These are phyloP conservation scores for Solenodon paradoxus DNA, from an alignment of 2,113 vertebrate genomes.

Conservation along the genomic window DNA sequence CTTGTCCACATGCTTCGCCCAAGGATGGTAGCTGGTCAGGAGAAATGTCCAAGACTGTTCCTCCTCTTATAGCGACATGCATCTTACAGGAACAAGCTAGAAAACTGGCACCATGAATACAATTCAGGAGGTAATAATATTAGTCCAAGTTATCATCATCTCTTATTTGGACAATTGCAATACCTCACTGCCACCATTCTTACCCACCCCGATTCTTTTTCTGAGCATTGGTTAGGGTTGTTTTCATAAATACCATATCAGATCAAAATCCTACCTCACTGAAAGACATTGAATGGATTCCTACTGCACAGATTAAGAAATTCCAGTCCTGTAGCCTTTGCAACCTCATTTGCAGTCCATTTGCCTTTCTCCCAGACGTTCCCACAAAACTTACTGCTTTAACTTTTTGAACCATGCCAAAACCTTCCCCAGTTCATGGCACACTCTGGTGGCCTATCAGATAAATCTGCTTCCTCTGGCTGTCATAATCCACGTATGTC, in stretches of 20 bases:
- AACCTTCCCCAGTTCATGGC: too few species aligned
- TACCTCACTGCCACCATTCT: neutral
- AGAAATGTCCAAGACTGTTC: neutral
- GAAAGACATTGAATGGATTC: neutral
- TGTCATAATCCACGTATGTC: too few species aligned
- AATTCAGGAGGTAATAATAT: neutral
- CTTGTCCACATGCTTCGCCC: neutral
- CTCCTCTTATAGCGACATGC: neutral
- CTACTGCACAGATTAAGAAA: neutral
- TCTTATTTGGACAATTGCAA: neutral
- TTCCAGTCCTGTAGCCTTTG: neutral
- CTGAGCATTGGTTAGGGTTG: neutral
- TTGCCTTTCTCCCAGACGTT: neutral
- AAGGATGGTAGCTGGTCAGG: neutral
- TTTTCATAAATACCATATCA: neutral
- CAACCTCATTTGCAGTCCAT: neutral
- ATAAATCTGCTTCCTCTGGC: too few species aligned
- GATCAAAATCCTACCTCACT: neutral
- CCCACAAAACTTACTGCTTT: neutral
- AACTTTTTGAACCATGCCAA: neutral
- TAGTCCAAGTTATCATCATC: neutral
- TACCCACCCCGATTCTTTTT: neutral
- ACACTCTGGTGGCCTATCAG: too few species aligned
- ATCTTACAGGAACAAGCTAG: neutral
- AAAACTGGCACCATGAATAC: neutral